A percentile compares a stretch with the other conserved stretches of the same genome.
These are phyloP conservation scores for Zaprionus gabonicus DNA, from an alignment of 1,140 invertebrate species.

Conservation along the genomic window DNA sequence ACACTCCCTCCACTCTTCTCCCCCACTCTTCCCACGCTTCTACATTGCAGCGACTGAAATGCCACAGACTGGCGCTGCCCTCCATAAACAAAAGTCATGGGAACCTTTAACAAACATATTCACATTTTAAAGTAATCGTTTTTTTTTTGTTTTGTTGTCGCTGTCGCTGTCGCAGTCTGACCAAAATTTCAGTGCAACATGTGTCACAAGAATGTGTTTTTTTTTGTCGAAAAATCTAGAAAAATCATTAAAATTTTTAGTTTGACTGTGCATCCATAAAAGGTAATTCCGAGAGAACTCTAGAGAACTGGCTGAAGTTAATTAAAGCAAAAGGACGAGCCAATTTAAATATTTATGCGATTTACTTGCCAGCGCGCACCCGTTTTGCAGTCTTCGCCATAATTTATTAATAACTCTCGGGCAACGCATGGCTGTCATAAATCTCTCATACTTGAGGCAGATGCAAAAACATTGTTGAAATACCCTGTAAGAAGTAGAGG, in stretches of 20 bases:
- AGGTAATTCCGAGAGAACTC: slow-evolving; percentile 50
- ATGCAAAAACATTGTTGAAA: slow-evolving; percentile 66
- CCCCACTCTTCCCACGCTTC: slow-evolving; percentile 6
- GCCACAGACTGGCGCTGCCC: slow-evolving; percentile 32
- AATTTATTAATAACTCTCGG: slow-evolving; percentile 73
- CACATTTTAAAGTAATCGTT: slow-evolving; percentile 17
- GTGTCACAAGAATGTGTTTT: slow-evolving; percentile 48
- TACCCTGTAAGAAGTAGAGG: background rate
- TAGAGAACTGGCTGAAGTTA: slow-evolving; percentile 55
- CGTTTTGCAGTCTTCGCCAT: slow-evolving; percentile 30
- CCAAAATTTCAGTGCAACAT: slow-evolving; percentile 64
- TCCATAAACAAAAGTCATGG: slow-evolving; percentile 49
- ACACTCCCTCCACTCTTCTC: background rate
- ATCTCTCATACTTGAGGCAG: slow-evolving; percentile 76
- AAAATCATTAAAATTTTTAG: slow-evolving; percentile 24
- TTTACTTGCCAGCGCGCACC: slow-evolving; percentile 25
- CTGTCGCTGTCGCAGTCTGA: slow-evolving; percentile 48
- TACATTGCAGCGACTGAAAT: slow-evolving; percentile 51
- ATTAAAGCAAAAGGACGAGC: slow-evolving; percentile 50
- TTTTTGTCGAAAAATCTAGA: background rate
- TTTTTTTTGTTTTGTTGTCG: slow-evolving; percentile 12
- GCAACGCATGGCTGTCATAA: slow-evolving; percentile 74
- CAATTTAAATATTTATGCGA: slow-evolving; percentile 71
- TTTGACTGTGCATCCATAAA: slow-evolving; percentile 37
- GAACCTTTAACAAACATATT: slow-evolving; percentile 28